A percentile compares a stretch with the other conserved stretches of the same genome.
Conservation (phyloP, 2,888 invertebrate species). For the Rhorus exstirpatorius region DNA sequence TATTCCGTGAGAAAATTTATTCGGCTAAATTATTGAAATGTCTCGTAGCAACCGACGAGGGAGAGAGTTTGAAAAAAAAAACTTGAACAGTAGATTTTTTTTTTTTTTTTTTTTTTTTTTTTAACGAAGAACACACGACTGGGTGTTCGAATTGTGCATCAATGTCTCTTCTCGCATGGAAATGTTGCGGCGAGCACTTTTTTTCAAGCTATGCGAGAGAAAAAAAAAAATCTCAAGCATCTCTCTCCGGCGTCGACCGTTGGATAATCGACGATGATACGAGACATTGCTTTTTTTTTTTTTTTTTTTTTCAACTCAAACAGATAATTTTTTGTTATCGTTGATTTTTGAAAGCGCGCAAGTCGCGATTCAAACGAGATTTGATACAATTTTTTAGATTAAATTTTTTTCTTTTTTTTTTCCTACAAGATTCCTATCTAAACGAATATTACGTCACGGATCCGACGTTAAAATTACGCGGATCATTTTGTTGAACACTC, state of each 20-base stretch:
- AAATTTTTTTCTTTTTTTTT: conserved; percentile 11
- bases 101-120: background rate
- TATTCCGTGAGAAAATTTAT: conserved; percentile 3
- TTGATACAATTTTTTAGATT: conserved; percentile 45
- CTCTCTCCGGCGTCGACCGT: conserved; percentile 41
- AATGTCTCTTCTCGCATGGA: background rate
- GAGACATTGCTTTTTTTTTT: conserved; percentile 49
- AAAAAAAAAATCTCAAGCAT: conserved; percentile 22
- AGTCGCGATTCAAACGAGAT: conserved; percentile 23
- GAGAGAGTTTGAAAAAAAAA: conserved; percentile 15
- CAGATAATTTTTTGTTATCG: conserved; percentile 28
- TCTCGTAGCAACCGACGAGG: too few species aligned
- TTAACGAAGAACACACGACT: conserved; percentile 1
- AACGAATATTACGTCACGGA: conserved; percentile 54
- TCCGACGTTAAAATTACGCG: conserved; percentile 22
- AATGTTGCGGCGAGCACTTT: too few species aligned
- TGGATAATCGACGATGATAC: conserved; percentile 33
- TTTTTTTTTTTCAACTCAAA: conserved; percentile 46
- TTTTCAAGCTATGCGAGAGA: background rate
- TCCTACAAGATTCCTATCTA: conserved; percentile 55
- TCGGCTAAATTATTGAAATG: conserved; percentile 8
- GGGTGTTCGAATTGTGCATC: conserved; percentile 4
- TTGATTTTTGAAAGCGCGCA: background rate
- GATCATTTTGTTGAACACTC: conserved; percentile 51
- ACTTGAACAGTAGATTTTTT: background rate